A percentile compares a stretch with the other conserved stretches of the same genome.
phyloP scores from a whole-genome alignment of 2,113 vertebrate species.

The Urocolius indicus region DNA sequence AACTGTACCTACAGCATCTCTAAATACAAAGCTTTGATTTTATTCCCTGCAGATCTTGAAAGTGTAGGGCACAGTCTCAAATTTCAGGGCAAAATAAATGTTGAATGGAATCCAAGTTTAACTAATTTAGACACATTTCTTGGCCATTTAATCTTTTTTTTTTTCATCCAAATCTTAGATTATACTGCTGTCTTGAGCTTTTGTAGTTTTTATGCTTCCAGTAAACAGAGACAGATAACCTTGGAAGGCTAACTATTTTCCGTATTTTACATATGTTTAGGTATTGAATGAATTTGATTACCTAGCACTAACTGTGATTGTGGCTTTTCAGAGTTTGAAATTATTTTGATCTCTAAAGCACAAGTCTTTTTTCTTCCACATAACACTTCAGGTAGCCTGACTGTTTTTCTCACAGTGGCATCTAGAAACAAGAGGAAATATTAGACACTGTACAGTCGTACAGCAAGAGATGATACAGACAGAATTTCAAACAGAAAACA shows the following conservation, averaged over 20 bases:
- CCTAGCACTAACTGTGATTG: rapidly evolving
- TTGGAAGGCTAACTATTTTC: neutral
- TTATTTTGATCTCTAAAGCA: neutral
- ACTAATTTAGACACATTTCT: neutral
- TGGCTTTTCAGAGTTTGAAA: neutral
- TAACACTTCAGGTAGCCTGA: neutral
- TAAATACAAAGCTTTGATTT: neutral
- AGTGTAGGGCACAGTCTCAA: neutral
- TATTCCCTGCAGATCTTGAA: neutral
- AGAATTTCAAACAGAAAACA: neutral
- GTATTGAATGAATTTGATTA: neutral
- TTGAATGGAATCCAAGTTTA: neutral
- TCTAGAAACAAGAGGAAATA: neutral
- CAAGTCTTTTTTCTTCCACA: neutral
- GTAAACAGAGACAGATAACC: neutral
- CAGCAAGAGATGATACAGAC: neutral
- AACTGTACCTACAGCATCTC: neutral
- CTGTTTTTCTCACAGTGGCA: neutral
- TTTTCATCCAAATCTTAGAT: neutral
- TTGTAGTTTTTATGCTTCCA: neutral
- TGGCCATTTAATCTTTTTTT: neutral
- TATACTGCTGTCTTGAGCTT: neutral
- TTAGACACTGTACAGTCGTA: neutral
- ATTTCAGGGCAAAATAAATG: neutral
- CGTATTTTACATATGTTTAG: neutral